Base-by-base conservation (phyloP, 2,113 vertebrate genomes). In the Sorex araneus region DNA sequence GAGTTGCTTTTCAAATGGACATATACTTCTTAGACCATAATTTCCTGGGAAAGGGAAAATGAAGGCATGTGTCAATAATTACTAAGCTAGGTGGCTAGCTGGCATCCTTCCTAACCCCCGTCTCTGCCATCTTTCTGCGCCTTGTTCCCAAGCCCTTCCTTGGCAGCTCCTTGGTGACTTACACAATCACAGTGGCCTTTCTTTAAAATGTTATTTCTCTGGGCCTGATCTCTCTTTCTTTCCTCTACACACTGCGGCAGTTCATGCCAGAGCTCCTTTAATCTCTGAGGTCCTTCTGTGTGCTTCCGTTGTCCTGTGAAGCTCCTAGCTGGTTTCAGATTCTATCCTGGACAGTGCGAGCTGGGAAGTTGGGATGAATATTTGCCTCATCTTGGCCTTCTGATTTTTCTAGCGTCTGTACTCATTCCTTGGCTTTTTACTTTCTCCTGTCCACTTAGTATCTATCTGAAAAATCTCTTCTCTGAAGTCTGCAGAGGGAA, bases 71-170 rank as follows among this genome's bases (percentile, higher is more conserved):
- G 1, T 70, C 74, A 60, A 57, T 34, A 77, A 78, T 4, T 1
- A 0, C 60, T 34, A 23, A 21, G 34, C 11, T 30, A 9, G 4
- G 2, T 30, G 8, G 3, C 21, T 66, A 80, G 23, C 30, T 77
- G 30, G 15, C 32, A 9, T 28, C 30, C 16, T 10, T 74, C 34
- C 25, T 70, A 70, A 11, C 30, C 40, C 13, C 9, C 79, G 30
- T 2, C 25, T 67, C 43, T n/a, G 8, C 23, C 0, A 0, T 8
- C 0, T 11, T 21, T 43, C 8, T 6, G 54, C 0, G 4, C 4
- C 8, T 27, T 1, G 0, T 57, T 2, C 50, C 63, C 11, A 34
- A 32, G 40, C 4, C 11, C 8, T 47, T 67, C 9, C 9, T 60
- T 43, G 11, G 19, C 21, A 73, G 54, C 3, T 25, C 4, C 34